Conservation (phyloP, 2,113 vertebrate species). For the Hippocampus zosterae region DNA sequence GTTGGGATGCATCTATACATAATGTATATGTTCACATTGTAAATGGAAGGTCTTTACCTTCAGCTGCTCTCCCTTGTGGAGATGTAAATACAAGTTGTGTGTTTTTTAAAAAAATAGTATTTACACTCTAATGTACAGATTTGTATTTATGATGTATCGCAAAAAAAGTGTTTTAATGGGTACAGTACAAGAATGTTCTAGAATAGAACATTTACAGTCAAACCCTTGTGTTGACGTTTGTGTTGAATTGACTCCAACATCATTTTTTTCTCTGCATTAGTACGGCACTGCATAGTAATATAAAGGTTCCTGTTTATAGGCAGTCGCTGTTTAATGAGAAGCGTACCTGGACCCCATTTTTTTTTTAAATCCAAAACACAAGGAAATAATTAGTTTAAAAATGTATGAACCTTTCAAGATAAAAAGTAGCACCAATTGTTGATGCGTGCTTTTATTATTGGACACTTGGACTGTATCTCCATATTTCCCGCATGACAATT, state of each 20-base stretch:
- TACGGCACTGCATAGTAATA: too few relatives aligned
- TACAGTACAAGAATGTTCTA: conserved; percentile 92
- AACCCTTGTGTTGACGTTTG: conserved; percentile 38
- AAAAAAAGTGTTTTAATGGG: conserved; percentile 84
- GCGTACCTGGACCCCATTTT: neutral
- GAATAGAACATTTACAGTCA: conserved; percentile 85
- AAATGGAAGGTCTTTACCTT: conserved; percentile 78
- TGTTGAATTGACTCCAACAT: conserved; percentile 11
- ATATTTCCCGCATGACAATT: neutral
- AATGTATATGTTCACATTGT: conserved; percentile 38
- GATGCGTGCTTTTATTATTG: neutral
- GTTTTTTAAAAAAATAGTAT: conserved; percentile 79
- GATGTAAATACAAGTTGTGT: conserved; percentile 82
- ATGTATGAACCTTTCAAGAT: neutral
- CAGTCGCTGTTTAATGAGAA: neutral
- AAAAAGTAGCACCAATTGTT: neutral
- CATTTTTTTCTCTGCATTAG: neutral
- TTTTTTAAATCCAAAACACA: neutral
- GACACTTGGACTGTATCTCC: neutral
- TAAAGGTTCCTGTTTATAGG: neutral
- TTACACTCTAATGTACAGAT: conserved; percentile 89
- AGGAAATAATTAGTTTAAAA: neutral
- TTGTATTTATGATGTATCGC: conserved; percentile 94
- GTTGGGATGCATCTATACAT: conserved; percentile 63
- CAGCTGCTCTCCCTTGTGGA: conserved; percentile 86